Base-by-base conservation (phyloP, 2,888 invertebrate species). In the Gastracanthus pulcherrimus region DNA sequence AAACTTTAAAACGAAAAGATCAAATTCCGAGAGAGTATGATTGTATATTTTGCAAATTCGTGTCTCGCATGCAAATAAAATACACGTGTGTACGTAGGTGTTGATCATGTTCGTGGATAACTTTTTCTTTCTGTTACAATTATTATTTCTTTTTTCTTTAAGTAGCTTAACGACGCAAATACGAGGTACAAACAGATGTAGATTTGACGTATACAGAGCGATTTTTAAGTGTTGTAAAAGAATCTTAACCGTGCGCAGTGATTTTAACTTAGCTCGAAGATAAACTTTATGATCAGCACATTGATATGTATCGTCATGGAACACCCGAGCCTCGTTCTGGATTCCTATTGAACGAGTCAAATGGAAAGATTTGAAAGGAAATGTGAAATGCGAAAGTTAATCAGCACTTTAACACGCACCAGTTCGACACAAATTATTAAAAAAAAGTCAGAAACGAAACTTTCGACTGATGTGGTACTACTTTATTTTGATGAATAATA, bases 401-500 rank as follows among this genome's bases (percentile, higher is more conserved):
- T 48, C 55, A 55, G 51, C 51, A 72, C 62, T 70, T 70, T 51
- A 48, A 77, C 13, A 62, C 16, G 45, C 31, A 51, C 51, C 51
- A 78, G 51, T 36, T 64, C 29, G 76, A 71, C 55, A 64, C 64
- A 38, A 9, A 58, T 34, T 72, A 66, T 58, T 26, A 51, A 64
- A n/a, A n/a, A n/a, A n/a, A 60, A 48, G 45, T 55, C 66, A 55
- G 23, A 36, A 76, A 70, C 58, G 6, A 58, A 58, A 67, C 84
- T 84, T 82, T 85, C 84, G 81, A 86, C 86, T 84, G 84, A 88
- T 88, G 87, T 88, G 88, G 86, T 87, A 88, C 85, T 88, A 87
- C 87, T 87, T 88, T 89, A 88, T 87, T 87, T 87, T 88, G 86
- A 85, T 86, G 86, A 87, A 87, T 84, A 89, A 88, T 88, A 88